Evolutionary conservation across 1,140 invertebrate genomes (phyloP), one percentile per base, ranked within the genome.

Genomic region (Hydropsyche tenuis): DNA sequence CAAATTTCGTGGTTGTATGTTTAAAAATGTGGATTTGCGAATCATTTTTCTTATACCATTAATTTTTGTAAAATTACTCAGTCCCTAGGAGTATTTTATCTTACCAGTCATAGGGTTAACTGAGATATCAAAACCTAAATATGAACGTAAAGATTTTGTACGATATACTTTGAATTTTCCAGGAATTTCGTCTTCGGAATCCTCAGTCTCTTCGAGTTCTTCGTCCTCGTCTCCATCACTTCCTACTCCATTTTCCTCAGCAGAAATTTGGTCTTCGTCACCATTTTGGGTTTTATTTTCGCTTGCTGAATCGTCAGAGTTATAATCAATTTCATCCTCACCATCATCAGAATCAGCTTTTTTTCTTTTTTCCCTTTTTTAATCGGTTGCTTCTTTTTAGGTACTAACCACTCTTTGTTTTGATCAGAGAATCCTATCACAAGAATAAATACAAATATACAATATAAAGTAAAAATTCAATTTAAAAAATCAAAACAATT

Each of bases 341-440:
- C 78, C 78, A 18, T 73, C 73, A 37, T 56, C 53, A 37, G 30
- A 77, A 72, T 68, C 37, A 64, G 30, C 79, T 79, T 66, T 79
- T 75, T 45, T 62, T 45, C 53, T 80, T 22, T 69, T 66, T 77
- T 75, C 64, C 1, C 1, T 12, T 9, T 75, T 80, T 79, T 18
- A 22, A 45, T 73, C 81, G 81, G 23, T 76, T 37, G 75, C 73
- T 86, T 85, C 53, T 83, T 80, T 78, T 89, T 90, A 5, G 86
- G 87, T 79, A 89, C 91, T 56, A 92, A 79, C 91, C 90, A 92
- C 60, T 83, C 80, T 56, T 88, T 87, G 79, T 92, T 92, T 37
- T 92, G 89, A 86, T 92, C 90, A 65, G 89, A 87, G 75, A 87
- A 91, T 20, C 88, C 90, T 84, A 77, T 80, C 76, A 3, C 7